Base-by-base conservation (phyloP, 2,888 invertebrate species). In the Hypsopygia costalis region DNA sequence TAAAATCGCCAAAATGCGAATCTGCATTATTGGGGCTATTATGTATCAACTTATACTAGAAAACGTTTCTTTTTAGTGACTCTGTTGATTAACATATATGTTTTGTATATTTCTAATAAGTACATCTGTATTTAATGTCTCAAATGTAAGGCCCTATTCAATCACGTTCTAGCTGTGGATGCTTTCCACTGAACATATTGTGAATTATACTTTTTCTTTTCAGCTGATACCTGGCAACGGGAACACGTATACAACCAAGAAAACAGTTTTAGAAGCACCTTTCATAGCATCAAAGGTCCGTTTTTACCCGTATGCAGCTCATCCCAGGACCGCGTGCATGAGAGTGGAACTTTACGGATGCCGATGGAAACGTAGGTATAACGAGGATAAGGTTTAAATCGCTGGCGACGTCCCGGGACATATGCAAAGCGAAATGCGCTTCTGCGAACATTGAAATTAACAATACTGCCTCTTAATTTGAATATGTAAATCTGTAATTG, bases 321-420 rank as follows among this genome's bases (percentile, higher is more conserved):
- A 95, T 65, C 94, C 94, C 0, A 89, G 97, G 40, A 97, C 97
- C 0, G 95, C 97, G 35, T 98, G 97, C 85, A 95, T 98, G 95
- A 85, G 97, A 52, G 95, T 97, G 29, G 98, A 98, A 74, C 86
- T 97, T 42, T 97, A 95, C 72, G 97, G 97, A 48, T 98, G 97
- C 81, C 73, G 63, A 21, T 89, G 89, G 89, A 88, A 89, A 83
- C 89, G 89, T 89, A 83, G 59, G 89, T 89, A 75, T 50, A 62
- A 59, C 53, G 62, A 50, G 55, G 55, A 44, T 53, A 51, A 45
- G 40, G 47, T 61, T 52, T 51, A 20, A 42, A 51, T 58, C 44
- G 79, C 80, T 79, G 44, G 74, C 73, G 79, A 45, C 45, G 66
- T 73, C 74, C 69, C 61, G 73, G 75, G 75, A 63, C 62, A 47